Base-by-base conservation (phyloP, 2,888 invertebrate species). In the Bombylius discolor region DNA sequence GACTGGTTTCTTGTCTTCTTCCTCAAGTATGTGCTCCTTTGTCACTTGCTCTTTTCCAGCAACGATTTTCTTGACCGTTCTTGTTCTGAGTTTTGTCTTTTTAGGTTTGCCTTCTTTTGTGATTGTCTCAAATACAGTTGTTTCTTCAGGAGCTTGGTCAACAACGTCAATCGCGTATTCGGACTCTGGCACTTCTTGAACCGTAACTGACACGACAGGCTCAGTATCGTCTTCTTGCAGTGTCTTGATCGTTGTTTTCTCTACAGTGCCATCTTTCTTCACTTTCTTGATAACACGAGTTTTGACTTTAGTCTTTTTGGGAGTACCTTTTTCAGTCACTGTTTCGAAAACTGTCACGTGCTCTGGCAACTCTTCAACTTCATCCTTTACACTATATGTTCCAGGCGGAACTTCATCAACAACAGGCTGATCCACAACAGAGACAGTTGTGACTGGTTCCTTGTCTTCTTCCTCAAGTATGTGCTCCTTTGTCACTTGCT, bases 211-310 rank as follows among this genome's bases (percentile, higher is more conserved):
- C 3, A 69, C 67, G 42, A 70, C 62, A 6, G 74, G 71, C 61
- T 66, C 61, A 59, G 73, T 64, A 48, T 59, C 56, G 59, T 71
- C 73, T 62, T 72, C 68, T 58, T 66, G 66, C 34, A 72, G 65
- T 9, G 72, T 72, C 14, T 70, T 62, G 51, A 73, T 70, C 65
- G 70, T 68, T 3, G 71, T 73, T n/a, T 69, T 63, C 61, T 75
- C 69, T 44, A 64, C 63, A 52, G 63, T 65, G 23, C 57, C 60
- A 11, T 63, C 66, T 54, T 58, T 39, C 52, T 58, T 39, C 65
- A 61, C 54, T 54, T 62, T 60, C 14, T 59, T 59, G 36, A 63
- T 56, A 14, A 53, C 59, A 8, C 64, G 60, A 51, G 65, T 65
- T 64, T 69, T 68, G 5, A 70, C 70, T 33, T 62, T 58, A 61